These are phyloP conservation scores for Rotaria macrura DNA, from an alignment of 2,888 invertebrate species.

Conservation along the genomic window DNA sequence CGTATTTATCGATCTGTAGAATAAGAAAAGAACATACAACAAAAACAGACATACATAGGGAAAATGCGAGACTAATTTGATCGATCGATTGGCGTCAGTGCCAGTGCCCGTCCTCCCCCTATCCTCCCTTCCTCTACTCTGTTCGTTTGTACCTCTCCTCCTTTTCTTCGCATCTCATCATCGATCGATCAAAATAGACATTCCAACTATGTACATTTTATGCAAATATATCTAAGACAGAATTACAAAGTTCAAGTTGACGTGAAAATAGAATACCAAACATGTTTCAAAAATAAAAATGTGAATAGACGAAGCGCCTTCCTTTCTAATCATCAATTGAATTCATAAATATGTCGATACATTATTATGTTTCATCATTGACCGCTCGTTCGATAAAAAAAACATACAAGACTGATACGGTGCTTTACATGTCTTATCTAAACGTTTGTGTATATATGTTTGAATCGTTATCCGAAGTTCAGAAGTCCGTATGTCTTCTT, in stretches of 20 bases:
- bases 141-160: no score
- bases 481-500: not conserved
- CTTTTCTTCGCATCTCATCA: not conserved
- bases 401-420: not conserved
- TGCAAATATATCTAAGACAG: not conserved
- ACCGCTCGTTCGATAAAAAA: not conserved
- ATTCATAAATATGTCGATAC: constrained; percentile 4
- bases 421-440: not conserved
- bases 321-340: not conserved
- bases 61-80: not conserved
- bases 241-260: constrained; percentile 8
- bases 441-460: not conserved
- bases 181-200: not conserved
- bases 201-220: not conserved
- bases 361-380: not conserved
- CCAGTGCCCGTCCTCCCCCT: not conserved
- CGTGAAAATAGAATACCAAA: not conserved
- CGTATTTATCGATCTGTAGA: not conserved
- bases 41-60: not conserved
- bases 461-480: not conserved
- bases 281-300: not conserved
- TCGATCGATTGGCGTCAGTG: not conserved
- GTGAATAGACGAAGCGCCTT: not conserved
- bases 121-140: not conserved
- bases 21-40: not conserved